Percentiles rank a stretch among this genome's conserved stretches.
Conservation (phyloP, 2,888 invertebrate genomes). For the Muscina levida region DNA sequence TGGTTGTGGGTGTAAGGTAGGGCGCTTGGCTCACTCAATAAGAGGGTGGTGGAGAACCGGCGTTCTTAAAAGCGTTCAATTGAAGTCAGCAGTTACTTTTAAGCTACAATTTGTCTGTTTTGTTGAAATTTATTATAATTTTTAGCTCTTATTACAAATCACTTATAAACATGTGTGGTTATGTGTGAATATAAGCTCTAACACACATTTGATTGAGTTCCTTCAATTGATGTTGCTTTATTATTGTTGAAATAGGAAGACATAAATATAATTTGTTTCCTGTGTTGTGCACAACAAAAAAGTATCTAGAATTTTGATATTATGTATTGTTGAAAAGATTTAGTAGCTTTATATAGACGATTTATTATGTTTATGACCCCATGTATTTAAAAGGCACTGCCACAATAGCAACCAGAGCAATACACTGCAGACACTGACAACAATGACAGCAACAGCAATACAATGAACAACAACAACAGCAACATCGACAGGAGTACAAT, state of each 20-base stretch:
- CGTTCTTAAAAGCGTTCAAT: slow-evolving; percentile 27
- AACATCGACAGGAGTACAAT: slow-evolving; percentile 16
- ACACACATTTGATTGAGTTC: no score
- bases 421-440: not conserved
- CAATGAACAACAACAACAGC: slow-evolving; percentile 5
- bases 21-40: not conserved
- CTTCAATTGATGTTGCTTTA: not conserved
- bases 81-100: slow-evolving; percentile 1
- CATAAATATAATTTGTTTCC: slow-evolving; percentile 37
- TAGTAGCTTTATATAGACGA: slow-evolving; percentile 52
- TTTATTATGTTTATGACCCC: slow-evolving; percentile 57
- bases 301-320: slow-evolving; percentile 19
- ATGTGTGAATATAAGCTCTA: no score
- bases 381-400: slow-evolving; percentile 47
- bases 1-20: not conserved
- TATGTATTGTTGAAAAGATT: slow-evolving; percentile 32
- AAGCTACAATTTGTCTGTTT: not conserved
- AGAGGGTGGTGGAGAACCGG: no score
- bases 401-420: slow-evolving; percentile 7
- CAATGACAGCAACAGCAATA: not conserved
- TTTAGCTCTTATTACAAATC: no score
- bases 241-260: slow-evolving; percentile 16
- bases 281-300: slow-evolving; percentile 15
- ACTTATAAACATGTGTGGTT: not conserved
- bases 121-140: no score